Evolutionary conservation across 2,113 vertebrate genomes (phyloP).

Genomic region (Cyanoliseus patagonus): DNA sequence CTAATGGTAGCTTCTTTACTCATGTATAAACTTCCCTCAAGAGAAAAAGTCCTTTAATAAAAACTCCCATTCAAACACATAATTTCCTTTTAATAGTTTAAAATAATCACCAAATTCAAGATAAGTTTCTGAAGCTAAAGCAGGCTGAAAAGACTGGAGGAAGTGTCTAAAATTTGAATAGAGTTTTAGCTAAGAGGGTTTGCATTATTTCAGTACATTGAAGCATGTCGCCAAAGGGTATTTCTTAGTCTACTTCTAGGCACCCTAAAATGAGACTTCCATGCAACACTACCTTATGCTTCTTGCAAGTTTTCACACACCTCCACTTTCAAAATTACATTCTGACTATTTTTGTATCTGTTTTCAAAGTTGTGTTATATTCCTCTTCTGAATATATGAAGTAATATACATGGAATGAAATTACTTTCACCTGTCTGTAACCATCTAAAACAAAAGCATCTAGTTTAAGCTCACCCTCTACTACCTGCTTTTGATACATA

Average conservation of each 20-base stretch:
- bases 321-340: neutral
- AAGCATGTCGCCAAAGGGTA: neutral
- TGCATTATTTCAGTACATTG: neutral
- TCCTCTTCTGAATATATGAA: neutral
- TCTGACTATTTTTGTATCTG: neutral
- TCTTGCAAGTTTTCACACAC: neutral
- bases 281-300: rapidly evolving
- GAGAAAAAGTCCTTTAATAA: neutral
- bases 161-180: neutral
- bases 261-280: neutral
- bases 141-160: neutral
- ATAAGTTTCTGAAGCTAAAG: neutral
- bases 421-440: neutral
- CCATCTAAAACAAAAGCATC: neutral
- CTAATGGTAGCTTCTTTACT: neutral
- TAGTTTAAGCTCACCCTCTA: rapidly evolving
- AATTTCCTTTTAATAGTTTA: neutral
- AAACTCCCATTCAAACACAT: neutral
- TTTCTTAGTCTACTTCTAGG: neutral
- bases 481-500: neutral
- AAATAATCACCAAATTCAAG: neutral
- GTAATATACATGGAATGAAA: neutral
- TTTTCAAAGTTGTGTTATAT: neutral
- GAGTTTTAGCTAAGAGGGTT: neutral
- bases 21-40: neutral